Percentiles rank a stretch among this genome's conserved stretches.
Conservation (phyloP, 2,113 vertebrate species). For the Macquaria australasica region DNA sequence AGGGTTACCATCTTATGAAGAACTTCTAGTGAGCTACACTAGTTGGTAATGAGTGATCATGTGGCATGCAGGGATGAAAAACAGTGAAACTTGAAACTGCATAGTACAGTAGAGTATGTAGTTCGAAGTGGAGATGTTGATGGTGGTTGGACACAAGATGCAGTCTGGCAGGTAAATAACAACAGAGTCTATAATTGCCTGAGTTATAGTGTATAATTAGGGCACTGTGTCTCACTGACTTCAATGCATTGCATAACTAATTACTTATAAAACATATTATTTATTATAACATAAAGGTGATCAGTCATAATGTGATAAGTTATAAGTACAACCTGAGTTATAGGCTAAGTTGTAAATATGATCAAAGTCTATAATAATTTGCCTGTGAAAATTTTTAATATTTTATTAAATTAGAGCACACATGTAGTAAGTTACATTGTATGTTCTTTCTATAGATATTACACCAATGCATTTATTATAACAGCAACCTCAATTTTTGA, state of each 20-base stretch:
- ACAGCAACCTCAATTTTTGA: not conserved
- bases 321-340: not conserved
- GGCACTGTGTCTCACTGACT: not conserved
- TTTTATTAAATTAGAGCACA: not conserved
- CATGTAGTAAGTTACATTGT: not conserved
- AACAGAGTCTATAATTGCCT: not conserved
- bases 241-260: not conserved
- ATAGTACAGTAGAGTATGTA: not conserved
- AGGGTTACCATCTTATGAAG: conserved; percentile 14
- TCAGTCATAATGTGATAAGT: not conserved
- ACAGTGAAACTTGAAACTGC: conserved; percentile 10
- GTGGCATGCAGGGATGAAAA: conserved; percentile 18
- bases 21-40: conserved; percentile 6
- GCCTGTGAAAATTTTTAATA: not conserved
- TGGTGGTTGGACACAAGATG: not conserved
- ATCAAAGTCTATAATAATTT: not conserved
- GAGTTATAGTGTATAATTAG: not conserved
- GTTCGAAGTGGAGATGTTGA: not conserved
- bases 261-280: not conserved
- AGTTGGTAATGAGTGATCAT: conserved; percentile 20
- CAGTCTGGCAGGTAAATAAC: not conserved
- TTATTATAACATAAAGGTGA: not conserved
- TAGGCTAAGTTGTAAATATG: not conserved
- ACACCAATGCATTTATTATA: not conserved
- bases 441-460: not conserved